Evolutionary conservation across 2,113 vertebrate species (phyloP).

Genomic region (Axis porcinus): DNA sequence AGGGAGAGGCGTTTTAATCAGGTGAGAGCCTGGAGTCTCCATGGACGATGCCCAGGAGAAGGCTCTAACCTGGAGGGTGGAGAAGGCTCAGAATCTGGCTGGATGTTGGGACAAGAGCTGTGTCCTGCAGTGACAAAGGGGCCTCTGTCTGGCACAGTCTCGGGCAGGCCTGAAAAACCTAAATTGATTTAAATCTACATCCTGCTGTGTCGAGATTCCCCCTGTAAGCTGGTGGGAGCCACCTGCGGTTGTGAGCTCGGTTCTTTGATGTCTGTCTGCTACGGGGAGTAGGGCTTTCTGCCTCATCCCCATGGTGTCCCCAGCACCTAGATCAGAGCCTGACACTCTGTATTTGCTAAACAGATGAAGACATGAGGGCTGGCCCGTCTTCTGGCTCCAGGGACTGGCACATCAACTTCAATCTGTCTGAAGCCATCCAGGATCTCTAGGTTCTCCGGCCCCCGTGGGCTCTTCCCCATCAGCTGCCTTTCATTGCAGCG

Average conservation of each 20-base stretch:
- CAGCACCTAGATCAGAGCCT: not conserved
- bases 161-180: not conserved
- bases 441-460: no score
- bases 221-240: not conserved
- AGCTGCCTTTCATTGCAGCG: not conserved
- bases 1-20: not conserved
- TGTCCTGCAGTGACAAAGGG: not conserved
- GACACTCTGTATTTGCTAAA: no score
- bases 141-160: not conserved
- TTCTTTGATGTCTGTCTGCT: not conserved
- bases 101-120: fast-evolving
- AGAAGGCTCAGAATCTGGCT: not conserved
- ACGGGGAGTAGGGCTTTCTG: not conserved
- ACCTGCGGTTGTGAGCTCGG: not conserved
- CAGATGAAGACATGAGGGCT: not conserved
- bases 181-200: not conserved
- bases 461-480: not conserved
- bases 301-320: not conserved
- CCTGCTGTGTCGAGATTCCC: fast-evolving
- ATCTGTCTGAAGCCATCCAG: not conserved
- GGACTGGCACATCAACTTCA: not conserved
- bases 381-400: not conserved
- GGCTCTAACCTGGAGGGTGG: no score
- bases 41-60: not conserved
- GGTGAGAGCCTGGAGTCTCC: not conserved